phyloP scores from a whole-genome alignment of 2,888 invertebrate genomes.

The Arrhopalites spinosus region DNA sequence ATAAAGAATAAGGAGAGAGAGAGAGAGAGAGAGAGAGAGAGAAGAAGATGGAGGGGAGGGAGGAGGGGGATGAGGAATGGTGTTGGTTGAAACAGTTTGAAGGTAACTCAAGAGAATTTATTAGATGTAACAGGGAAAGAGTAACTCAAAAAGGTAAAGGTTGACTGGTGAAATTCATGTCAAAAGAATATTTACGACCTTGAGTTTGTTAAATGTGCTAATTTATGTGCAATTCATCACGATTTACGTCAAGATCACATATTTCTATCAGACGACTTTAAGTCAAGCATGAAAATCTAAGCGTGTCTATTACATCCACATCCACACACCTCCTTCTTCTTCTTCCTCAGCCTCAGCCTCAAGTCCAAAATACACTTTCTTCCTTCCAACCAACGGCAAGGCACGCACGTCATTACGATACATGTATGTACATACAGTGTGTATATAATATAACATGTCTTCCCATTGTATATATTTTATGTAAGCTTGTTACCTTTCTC shows the following conservation, averaged over 20 bases:
- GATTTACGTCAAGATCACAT: constrained; percentile 51
- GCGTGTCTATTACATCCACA: background rate
- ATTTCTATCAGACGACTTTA: constrained; percentile 19
- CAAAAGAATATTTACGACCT: no score
- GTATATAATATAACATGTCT: no score
- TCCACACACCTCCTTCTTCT: background rate
- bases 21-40: background rate
- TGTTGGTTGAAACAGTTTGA: background rate
- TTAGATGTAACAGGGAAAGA: constrained; percentile 18
- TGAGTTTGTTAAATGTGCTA: no score
- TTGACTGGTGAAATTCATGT: constrained; percentile 29
- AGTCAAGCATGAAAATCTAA: constrained; percentile 8
- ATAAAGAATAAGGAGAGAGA: background rate
- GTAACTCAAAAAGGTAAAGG: constrained; percentile 27
- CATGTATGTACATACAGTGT: no score
- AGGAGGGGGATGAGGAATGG: background rate
- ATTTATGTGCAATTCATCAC: constrained; percentile 54
- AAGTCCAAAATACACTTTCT: background rate
- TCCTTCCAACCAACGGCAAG: background rate
- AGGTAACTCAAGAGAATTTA: background rate
- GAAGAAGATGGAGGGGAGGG: background rate
- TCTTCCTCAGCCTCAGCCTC: no score
- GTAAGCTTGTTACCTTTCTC: no score
- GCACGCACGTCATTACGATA: no score
- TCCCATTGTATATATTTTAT: no score